phyloP scores from a whole-genome alignment of 1,140 invertebrate genomes.

The Drosophila kikkawai region DNA sequence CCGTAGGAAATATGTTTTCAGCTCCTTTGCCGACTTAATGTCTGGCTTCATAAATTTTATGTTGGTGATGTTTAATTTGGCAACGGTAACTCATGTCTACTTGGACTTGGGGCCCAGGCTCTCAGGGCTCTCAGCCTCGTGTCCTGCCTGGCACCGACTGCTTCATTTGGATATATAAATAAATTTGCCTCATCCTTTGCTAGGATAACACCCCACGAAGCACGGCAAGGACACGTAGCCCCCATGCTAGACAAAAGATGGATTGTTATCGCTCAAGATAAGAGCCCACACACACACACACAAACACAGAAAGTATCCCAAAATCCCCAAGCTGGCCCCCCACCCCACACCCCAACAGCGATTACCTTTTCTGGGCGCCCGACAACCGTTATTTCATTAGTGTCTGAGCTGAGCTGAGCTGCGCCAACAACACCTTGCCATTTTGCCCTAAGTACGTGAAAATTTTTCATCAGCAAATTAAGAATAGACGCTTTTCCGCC shows the following conservation, averaged over 20 bases:
- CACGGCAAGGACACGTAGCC: slow-evolving; percentile 53
- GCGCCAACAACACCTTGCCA: slow-evolving; percentile 53
- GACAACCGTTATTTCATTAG: slow-evolving; percentile 72
- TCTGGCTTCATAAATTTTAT: slow-evolving; percentile 80
- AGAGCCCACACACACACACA: slow-evolving; percentile 27
- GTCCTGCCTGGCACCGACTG: slow-evolving; percentile 16
- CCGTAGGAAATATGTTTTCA: slow-evolving; percentile 52
- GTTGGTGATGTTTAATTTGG: slow-evolving; percentile 81
- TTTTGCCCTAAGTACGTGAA: slow-evolving; percentile 68
- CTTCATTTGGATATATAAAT: slow-evolving; percentile 72
- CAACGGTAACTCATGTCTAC: slow-evolving; percentile 80
- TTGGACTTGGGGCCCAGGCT: slow-evolving; percentile 55
- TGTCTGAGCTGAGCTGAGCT: slow-evolving; percentile 53
- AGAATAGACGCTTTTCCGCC: slow-evolving; percentile 33
- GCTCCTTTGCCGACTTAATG: slow-evolving; percentile 65
- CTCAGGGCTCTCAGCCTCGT: neutral
- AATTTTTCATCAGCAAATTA: slow-evolving; percentile 78
- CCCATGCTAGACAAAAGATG: slow-evolving; percentile 73
- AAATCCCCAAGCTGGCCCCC: slow-evolving; percentile 3
- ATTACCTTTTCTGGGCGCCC: slow-evolving; percentile 6
- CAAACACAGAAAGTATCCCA: slow-evolving; percentile 10
- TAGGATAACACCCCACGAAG: slow-evolving; percentile 17
- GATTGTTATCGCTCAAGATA: slow-evolving; percentile 83
- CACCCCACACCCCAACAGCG: neutral
- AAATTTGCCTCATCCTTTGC: slow-evolving; percentile 50